Evolutionary conservation across 2,797 vertebrate genomes (phyloP), one percentile per base, ranked within the genome.

Genomic region (Pangasius sanitwongsei): DNA sequence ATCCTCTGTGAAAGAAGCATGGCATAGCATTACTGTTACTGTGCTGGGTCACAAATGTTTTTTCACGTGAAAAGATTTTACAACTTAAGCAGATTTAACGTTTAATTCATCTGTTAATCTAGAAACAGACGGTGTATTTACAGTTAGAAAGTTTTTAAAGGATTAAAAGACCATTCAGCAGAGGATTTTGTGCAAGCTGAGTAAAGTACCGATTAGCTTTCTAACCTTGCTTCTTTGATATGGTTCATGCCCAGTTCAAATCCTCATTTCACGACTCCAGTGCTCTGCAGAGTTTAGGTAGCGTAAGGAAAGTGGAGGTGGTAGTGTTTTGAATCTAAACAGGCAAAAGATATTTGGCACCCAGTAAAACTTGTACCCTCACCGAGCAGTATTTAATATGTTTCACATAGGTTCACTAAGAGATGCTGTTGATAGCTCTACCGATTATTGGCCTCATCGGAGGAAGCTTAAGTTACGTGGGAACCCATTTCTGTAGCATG

Each of bases 81-180:
- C 89, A 87, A 92, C 91, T 90, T 92, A 92, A 95, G 91, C 80
- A 92, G 91, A 92, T 94, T 88, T 65, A 93, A 94, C 91, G 87
- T 95, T 94, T 94, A 91, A 94, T 94, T 94, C 89, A 93, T 86
- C 82, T 15, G 92, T 91, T 94, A 95, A 95, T 94, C 94, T 94
- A 90, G 90, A 87, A 90, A 91, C 91, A 94, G 92, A 95, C 92
- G 93, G 92, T 95, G 91, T 94, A 93, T 85, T n/a, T 93, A 94
- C 92, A 89, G 65, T 87, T 87, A 87, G 82, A 93, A 90, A 86
- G 93, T 93, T 94, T 89, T 91, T 90, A 90, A 86, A 88, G 90
- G 92, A 94, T 94, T 93, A 95, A 90, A 90, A 88, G 74, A 78
- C 86, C 88, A 92, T 94, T 94, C 83, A 93, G 92, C 88, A 65